phyloP scores from a whole-genome alignment of 2,888 invertebrate species.

The Drosophila putrida region DNA sequence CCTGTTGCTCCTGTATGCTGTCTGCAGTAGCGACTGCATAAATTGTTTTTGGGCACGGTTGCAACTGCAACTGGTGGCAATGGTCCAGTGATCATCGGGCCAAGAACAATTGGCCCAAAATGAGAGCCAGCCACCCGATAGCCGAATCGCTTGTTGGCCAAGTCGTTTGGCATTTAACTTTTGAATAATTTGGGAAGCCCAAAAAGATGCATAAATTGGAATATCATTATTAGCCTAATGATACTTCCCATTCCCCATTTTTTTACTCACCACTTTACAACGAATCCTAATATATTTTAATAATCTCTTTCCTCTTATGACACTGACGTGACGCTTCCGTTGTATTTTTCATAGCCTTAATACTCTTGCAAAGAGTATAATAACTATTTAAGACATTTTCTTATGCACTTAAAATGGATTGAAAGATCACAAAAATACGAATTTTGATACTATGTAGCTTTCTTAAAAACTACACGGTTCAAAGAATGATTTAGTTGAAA shows the following conservation, averaged over 20 bases:
- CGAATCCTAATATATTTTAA: conserved; percentile 23
- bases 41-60: conserved; percentile 33
- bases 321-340: conserved; percentile 60
- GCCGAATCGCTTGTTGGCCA: conserved; percentile 10
- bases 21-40: conserved; percentile 35
- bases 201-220: conserved; percentile 58
- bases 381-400: not conserved
- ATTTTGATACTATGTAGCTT: too few relatives aligned
- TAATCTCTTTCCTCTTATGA: conserved; percentile 29
- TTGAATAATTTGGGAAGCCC: conserved; percentile 67
- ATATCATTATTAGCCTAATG: conserved; percentile 65
- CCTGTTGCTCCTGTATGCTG: not conserved
- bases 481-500: too few relatives aligned
- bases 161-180: conserved; percentile 53
- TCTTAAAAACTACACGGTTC: too few relatives aligned
- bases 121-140: conserved; percentile 25
- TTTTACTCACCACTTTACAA: too few relatives aligned
- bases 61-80: conserved; percentile 65
- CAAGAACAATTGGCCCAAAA: conserved; percentile 57
- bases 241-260: conserved; percentile 7
- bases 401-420: not conserved
- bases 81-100: conserved; percentile 64
- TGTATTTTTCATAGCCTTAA: conserved; percentile 16
- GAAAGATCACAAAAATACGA: not conserved
- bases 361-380: not conserved